A percentile compares a stretch with the other conserved stretches of the same genome.
Conservation (phyloP, 2,113 vertebrate genomes). For the Osmerus mordax region DNA sequence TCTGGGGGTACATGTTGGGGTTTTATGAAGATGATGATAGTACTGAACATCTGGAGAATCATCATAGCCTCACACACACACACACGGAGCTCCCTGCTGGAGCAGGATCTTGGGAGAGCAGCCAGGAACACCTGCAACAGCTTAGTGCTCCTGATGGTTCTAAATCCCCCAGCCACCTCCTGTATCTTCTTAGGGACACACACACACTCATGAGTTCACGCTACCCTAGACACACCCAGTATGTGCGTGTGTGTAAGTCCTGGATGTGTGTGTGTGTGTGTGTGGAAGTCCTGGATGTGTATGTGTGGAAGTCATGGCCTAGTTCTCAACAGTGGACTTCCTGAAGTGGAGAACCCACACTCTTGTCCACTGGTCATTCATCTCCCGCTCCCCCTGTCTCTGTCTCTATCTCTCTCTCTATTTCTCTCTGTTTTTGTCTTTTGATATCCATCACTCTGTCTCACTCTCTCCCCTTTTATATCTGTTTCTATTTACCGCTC, state of each 20-base stretch:
- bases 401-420: neutral
- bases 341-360: constrained; percentile 51
- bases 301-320: neutral
- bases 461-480: neutral
- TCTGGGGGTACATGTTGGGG: too few relatives aligned
- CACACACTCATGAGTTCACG: neutral
- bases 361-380: constrained; percentile 23
- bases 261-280: neutral
- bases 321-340: too few relatives aligned
- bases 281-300: neutral
- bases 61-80: constrained; percentile 36
- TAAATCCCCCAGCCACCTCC: constrained; percentile 72
- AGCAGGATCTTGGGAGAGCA: constrained; percentile 61
- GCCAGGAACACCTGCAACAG: constrained; percentile 81
- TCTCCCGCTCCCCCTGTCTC: neutral
- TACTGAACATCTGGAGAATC: neutral
- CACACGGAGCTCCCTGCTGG: constrained; percentile 58
- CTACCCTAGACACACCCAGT: neutral
- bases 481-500: neutral
- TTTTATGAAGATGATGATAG: too few relatives aligned
- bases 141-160: constrained; percentile 73
- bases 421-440: neutral
- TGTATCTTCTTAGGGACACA: constrained; percentile 50
- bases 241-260: neutral
- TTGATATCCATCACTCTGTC: neutral